These are phyloP conservation scores for Virgularia gustaviana DNA, from an alignment of 92 coral and sea anemone genomes.

Conservation along the genomic window DNA sequence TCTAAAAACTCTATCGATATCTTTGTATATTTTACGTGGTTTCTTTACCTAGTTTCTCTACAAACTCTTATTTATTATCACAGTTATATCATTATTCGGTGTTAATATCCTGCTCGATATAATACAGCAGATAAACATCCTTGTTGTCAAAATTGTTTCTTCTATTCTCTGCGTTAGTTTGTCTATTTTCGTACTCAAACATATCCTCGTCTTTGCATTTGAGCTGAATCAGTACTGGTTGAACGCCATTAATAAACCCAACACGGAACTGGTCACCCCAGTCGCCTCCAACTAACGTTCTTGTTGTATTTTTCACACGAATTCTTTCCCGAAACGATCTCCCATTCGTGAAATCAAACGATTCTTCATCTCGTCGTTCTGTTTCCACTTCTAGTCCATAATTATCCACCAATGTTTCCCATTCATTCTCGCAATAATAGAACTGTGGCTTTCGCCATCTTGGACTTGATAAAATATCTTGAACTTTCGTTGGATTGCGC, in stretches of 20 bases:
- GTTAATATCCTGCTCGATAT: constrained; percentile 18
- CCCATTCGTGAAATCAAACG: constrained; percentile 17
- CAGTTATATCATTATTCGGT: not conserved
- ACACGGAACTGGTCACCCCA: constrained; percentile 42
- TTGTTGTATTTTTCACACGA: constrained; percentile 13
- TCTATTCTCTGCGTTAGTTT: not conserved
- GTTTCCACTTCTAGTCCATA: constrained; percentile 33
- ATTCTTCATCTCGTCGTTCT: constrained; percentile 9
- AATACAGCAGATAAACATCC: constrained; percentile 24
- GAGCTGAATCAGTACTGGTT: constrained; percentile 19
- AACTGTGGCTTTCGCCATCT: not conserved
- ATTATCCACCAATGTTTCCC: constrained; percentile 16
- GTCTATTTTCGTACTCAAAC: not conserved
- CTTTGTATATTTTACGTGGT: not conserved
- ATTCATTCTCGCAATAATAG: constrained; percentile 22
- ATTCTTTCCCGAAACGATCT: constrained; percentile 31
- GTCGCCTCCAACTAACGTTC: constrained; percentile 31
- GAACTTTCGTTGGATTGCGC: constrained; percentile 4
- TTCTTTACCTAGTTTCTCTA: not conserved
- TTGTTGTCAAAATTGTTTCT: not conserved
- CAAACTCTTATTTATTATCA: too few species aligned
- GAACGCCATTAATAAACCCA: constrained; percentile 20
- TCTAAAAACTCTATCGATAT: not conserved
- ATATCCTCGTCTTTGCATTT: constrained; percentile 30
- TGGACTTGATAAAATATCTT: constrained; percentile 9